Base-by-base conservation (phyloP, 1,140 invertebrate genomes). In the Lepidurus packardi region DNA sequence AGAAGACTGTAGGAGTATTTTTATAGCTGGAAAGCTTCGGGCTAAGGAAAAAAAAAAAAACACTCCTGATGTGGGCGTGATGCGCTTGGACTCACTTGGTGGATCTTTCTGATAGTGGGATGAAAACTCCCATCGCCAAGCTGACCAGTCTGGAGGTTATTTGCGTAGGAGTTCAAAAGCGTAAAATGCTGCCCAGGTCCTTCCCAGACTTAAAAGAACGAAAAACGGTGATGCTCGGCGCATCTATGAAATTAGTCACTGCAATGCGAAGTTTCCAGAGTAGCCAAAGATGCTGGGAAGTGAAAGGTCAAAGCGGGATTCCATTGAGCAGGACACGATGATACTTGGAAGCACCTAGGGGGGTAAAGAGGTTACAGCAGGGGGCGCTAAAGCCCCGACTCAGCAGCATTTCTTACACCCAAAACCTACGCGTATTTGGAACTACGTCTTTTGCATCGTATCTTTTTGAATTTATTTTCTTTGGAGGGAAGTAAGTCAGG, bases 261-360 rank as follows among this genome's bases (percentile, higher is more conserved):
- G 53, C 21, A 5, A n/a, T 65, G 5, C 16, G 45, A 47, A 7
- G 45, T 47, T 65, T 65, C 53, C 34, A 34, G 34, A 16, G 8
- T 65, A 21, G 16, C 8, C 16, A 65, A 65, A 21, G 53, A 47
- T 47, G 45, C 45, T 47, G 45, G 45, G 21, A 21, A n/a, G 53
- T 65, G 13, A 65, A 65, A 65, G 53, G 53, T 65, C 53, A 65
- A 65, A 8, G 53, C 53, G 16, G 53, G 53, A 47, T n/a, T 65
- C 53, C 13, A 65, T 65, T 65, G 53, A 65, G 53, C 16, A n/a
- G 53, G 53, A 65, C 53, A 21, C 53, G 53, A 65, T 65, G 53
- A 65, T 65, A 9, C 53, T 65, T 65, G 53, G 53, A 65, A 65
- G 53, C 45, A 47, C 53, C 53, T 65, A 65, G 53, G 53, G 53